Evolutionary conservation across 1,140 invertebrate species (phyloP).

Genomic region (Camponotus floridanus): DNA sequence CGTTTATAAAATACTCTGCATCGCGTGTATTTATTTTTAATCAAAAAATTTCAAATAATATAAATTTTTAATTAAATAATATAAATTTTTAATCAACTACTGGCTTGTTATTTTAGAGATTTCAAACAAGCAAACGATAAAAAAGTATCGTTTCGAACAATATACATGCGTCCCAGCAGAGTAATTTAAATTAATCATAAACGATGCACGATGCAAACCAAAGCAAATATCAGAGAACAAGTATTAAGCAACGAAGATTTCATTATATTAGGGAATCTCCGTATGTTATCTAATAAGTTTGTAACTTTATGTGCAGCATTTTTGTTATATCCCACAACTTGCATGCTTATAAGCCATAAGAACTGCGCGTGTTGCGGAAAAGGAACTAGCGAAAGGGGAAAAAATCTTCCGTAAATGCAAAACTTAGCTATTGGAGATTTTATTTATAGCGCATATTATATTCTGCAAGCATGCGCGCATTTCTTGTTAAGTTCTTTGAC

Average conservation of each 20-base stretch:
- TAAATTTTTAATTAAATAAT: not conserved
- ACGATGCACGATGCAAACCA: not conserved
- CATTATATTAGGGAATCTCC: not conserved
- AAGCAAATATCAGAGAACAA: not conserved
- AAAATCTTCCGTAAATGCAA: not conserved
- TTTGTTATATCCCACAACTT: slow-evolving; percentile 12
- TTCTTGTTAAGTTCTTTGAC: slow-evolving; percentile 5
- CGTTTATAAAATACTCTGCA: not conserved
- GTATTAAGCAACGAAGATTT: not conserved
- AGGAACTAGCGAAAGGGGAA: too few species aligned
- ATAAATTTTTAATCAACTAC: not conserved
- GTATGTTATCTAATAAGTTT: not conserved
- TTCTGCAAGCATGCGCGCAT: not conserved
- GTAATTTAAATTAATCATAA: not conserved
- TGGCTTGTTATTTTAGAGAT: not conserved
- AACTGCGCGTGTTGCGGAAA: not conserved
- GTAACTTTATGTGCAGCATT: not conserved
- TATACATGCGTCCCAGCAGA: not conserved
- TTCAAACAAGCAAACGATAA: not conserved
- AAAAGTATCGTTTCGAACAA: not conserved
- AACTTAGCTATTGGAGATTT: slow-evolving; percentile 13
- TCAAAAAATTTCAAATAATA: not conserved
- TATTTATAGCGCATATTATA: slow-evolving; percentile 23
- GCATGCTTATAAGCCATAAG: slow-evolving; percentile 7
- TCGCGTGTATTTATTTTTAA: not conserved